Evolutionary conservation across 1,140 invertebrate genomes (phyloP).

Genomic region (Atopsyche davidsoni): DNA sequence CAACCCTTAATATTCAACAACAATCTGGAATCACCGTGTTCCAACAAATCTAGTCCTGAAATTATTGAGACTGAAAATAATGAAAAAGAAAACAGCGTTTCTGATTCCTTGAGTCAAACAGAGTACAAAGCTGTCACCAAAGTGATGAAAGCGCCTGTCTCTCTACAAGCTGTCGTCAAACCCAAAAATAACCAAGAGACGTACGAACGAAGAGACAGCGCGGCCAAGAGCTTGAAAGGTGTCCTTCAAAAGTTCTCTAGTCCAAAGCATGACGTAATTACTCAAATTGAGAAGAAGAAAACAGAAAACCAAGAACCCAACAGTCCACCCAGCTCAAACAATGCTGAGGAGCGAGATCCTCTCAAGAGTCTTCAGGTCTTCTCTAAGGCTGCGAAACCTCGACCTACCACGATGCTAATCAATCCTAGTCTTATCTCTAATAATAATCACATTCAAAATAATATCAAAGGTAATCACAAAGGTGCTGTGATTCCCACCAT

Average conservation of each 20-base stretch:
- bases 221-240: constrained; percentile 47
- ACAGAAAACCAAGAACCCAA: constrained; percentile 17
- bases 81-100: constrained; percentile 1
- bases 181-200: constrained; percentile 45
- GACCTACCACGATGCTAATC: constrained; percentile 8
- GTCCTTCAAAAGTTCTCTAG: constrained; percentile 44
- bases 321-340: constrained; percentile 3
- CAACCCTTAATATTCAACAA: no score
- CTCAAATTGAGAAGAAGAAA: constrained; percentile 36
- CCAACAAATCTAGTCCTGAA: no score
- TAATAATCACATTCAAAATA: constrained; percentile 5
- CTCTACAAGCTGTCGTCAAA: constrained; percentile 54
- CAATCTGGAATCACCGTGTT: no score
- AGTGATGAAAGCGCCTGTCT: constrained; percentile 59
- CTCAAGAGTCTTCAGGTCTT: neutral
- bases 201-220: constrained; percentile 41
- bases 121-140: constrained; percentile 56
- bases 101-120: constrained; percentile 34
- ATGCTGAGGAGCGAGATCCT: neutral
- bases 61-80: neutral
- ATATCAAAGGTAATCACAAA: neutral
- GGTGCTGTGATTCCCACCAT: constrained; percentile 16
- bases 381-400: neutral
- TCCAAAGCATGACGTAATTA: constrained; percentile 36
- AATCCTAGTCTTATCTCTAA: constrained; percentile 11